Evolutionary conservation across 2,888 invertebrate species (phyloP), one percentile per base, ranked within the genome.

Genomic region (Sesamia inferens): DNA sequence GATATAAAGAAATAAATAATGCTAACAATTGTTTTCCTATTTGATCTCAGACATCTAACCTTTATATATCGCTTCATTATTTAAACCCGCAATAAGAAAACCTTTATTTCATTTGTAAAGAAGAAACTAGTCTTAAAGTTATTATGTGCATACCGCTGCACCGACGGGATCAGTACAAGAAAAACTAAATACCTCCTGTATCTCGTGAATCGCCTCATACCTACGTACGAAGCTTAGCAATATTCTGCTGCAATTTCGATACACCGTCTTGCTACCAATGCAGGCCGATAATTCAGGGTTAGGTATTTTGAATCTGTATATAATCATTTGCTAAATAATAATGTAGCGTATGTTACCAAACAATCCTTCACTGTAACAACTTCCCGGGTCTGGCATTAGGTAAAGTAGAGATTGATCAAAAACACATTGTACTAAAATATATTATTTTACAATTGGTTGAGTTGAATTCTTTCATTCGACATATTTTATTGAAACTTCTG

Each of bases 181-280:
- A 75, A 76, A 82, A 75, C 48, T 58, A 68, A 84, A 68, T 44
- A 39, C 39, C 63, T 55, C 39, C 63, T 55, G n/a, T 70, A 44
- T n/a, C 59, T 66, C 14, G 39, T 54, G 68, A 84, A 81, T 71
- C 65, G 81, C 44, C 71, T 76, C 84, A 84, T 73, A 54, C 47
- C 22, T 31, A 54, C 47, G 31, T 31, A 39, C 19, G 24, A 73
- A 81, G 72, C 76, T 72, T 68, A 62, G 55, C 39, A 66, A 16
- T 44, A 58, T 69, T 71, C 51, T 68, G 66, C 48, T 78, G 42
- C 67, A 74, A 77, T 71, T 55, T 68, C 65, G 64, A 77, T 70
- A 66, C 31, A 54, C 54, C 47, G 65, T 54, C 44, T 14, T 58
- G 24, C 62, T 62, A 42, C 47, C 14, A 44, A 66, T 66, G 57